These are phyloP conservation scores for Noctuana brunneofusca DNA, from an alignment of 2,888 invertebrate genomes.

Conservation along the genomic window DNA sequence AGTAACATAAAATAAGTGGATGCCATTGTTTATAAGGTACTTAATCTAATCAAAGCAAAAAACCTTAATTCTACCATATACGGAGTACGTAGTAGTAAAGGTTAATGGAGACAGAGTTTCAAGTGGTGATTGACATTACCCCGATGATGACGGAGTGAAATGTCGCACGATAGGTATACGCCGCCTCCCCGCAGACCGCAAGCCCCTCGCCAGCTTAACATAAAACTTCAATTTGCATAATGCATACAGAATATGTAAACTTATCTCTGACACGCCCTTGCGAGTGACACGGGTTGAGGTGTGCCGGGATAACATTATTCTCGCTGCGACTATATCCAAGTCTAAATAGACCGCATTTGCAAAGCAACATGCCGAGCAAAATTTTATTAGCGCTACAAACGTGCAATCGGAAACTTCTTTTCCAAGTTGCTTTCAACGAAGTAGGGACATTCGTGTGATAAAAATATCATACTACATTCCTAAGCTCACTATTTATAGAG, in stretches of 20 bases:
- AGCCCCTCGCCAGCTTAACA: constrained; percentile 63
- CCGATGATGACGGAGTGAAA: constrained; percentile 61
- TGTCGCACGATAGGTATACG: constrained; percentile 46
- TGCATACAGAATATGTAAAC: constrained; percentile 81
- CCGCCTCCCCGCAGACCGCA: constrained; percentile 40
- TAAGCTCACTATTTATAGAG: neutral
- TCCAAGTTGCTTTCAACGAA: neutral
- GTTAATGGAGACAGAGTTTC: constrained; percentile 45
- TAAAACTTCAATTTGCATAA: constrained; percentile 82
- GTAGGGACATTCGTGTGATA: neutral
- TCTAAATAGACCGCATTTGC: constrained; percentile 76
- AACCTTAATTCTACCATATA: neutral
- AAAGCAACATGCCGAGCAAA: constrained; percentile 58
- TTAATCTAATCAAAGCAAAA: neutral
- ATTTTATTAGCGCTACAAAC: constrained; percentile 58
- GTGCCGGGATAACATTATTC: constrained; percentile 80
- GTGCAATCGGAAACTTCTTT: constrained; percentile 36
- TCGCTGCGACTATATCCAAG: constrained; percentile 72
- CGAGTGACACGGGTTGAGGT: constrained; percentile 75
- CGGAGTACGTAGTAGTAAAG: neutral
- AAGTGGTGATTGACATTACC: constrained; percentile 36
- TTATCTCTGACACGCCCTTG: constrained; percentile 79
- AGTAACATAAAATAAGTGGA: neutral
- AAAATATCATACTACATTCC: neutral
- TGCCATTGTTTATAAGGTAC: neutral